phyloP scores from a whole-genome alignment of 2,113 vertebrate species.

The Oreochromis niloticus region DNA sequence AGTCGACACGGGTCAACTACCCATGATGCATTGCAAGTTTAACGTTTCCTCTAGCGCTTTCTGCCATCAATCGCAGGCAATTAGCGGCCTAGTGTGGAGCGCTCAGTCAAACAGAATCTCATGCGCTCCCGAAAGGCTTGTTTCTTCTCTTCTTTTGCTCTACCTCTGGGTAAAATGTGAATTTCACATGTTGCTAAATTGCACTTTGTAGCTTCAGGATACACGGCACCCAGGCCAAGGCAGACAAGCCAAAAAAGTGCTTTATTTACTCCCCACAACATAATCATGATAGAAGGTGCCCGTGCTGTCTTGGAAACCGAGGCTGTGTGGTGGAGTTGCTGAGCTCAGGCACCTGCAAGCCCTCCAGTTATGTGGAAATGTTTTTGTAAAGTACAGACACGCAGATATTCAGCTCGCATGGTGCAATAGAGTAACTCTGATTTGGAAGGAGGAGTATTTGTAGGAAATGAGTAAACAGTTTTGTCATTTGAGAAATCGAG shows the following conservation, averaged over 20 bases:
- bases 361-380: not conserved
- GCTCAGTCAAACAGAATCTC: conserved; percentile 26
- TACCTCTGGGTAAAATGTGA: conserved; percentile 2
- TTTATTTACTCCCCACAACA: conserved; percentile 16
- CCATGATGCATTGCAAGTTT: conserved; percentile 34
- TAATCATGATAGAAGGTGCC: not conserved
- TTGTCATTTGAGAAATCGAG: not conserved
- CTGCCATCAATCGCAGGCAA: conserved; percentile 48
- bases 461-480: not conserved
- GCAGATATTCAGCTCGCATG: not conserved
- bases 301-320: not conserved
- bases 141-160: not conserved
- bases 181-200: conserved; percentile 45
- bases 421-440: not conserved
- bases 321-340: not conserved
- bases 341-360: not conserved
- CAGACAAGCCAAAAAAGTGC: not conserved
- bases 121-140: not conserved
- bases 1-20: conserved; percentile 23
- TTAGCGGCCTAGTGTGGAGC: conserved; percentile 13
- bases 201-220: conserved; percentile 26
- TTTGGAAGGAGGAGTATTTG: not conserved
- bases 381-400: not conserved
- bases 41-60: conserved; percentile 22
- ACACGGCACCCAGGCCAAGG: not conserved